Conservation (phyloP, 2,113 vertebrate genomes). For the Erinaceus europaeus region DNA sequence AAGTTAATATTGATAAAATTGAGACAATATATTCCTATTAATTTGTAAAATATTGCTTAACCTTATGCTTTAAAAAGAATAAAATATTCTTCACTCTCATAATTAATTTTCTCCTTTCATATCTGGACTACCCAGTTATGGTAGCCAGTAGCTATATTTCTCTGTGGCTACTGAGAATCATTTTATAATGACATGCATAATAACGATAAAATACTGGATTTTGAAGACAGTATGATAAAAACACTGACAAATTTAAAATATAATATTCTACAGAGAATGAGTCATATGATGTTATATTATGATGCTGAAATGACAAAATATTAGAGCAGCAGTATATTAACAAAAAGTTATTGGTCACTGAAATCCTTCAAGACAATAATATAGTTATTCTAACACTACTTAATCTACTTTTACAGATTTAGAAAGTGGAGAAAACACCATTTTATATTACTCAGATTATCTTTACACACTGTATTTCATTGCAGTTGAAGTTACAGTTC, state of each 20-base stretch:
- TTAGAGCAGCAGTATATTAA: neutral
- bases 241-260: neutral
- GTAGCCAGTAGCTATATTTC: neutral
- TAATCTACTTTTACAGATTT: conserved; percentile 1
- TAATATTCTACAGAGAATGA: neutral
- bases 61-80: neutral
- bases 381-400: neutral
- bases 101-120: conserved; percentile 17
- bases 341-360: neutral
- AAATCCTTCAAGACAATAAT: conserved; percentile 19
- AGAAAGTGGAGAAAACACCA: neutral
- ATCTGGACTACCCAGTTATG: neutral
- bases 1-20: conserved; percentile 8
- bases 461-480: neutral
- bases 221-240: neutral
- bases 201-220: conserved; percentile 4
- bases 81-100: neutral
- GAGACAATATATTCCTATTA: neutral
- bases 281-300: neutral
- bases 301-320: neutral
- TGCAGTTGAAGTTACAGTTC: too few species aligned
- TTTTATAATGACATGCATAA: neutral
- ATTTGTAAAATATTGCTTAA: neutral
- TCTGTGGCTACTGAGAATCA: neutral
- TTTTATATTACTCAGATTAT: neutral